Percentiles rank a stretch among this genome's conserved stretches.
These are phyloP conservation scores for Grapholita molesta DNA, from an alignment of 1,140 invertebrate genomes.

Conservation along the genomic window DNA sequence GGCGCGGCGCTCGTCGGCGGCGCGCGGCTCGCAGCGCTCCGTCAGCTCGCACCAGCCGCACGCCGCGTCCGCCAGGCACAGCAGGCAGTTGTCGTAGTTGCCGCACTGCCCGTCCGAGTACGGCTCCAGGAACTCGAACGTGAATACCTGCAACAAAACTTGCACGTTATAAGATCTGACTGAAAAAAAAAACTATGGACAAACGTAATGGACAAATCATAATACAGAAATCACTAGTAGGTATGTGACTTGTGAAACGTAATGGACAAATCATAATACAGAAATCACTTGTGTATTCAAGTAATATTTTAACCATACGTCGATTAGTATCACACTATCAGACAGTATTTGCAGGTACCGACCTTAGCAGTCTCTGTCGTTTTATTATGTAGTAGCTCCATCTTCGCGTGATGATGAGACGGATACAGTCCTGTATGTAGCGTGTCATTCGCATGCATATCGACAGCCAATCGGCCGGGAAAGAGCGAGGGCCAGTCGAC, in stretches of 20 bases:
- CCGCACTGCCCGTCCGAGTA: constrained; percentile 89
- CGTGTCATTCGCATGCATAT: constrained; percentile 83
- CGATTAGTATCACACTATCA: not conserved
- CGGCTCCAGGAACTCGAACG: constrained; percentile 93
- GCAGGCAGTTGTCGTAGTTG: constrained; percentile 89
- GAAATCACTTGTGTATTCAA: too few species aligned
- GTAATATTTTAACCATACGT: not conserved
- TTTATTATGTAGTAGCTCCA: constrained; percentile 87
- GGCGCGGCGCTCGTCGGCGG: constrained; percentile 81
- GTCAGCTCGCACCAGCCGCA: constrained; percentile 94
- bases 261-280: too few species aligned
- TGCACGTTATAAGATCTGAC: not conserved
- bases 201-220: too few species aligned
- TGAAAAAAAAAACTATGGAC: too few species aligned
- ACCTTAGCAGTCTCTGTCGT: constrained; percentile 86
- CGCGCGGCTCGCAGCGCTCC: constrained; percentile 81
- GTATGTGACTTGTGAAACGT: too few species aligned
- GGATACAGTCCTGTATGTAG: constrained; percentile 74
- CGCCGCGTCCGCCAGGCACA: constrained; percentile 91
- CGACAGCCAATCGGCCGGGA: constrained; percentile 81
- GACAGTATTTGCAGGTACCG: too few species aligned
- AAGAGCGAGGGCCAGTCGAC: constrained; percentile 79
- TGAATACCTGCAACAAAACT: constrained; percentile 81
- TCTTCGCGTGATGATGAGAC: constrained; percentile 85
- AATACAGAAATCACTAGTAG: too few species aligned